Percentiles rank a stretch among this genome's conserved stretches.
phyloP scores from a whole-genome alignment of 2,113 vertebrate species.

The Vidua macroura region DNA sequence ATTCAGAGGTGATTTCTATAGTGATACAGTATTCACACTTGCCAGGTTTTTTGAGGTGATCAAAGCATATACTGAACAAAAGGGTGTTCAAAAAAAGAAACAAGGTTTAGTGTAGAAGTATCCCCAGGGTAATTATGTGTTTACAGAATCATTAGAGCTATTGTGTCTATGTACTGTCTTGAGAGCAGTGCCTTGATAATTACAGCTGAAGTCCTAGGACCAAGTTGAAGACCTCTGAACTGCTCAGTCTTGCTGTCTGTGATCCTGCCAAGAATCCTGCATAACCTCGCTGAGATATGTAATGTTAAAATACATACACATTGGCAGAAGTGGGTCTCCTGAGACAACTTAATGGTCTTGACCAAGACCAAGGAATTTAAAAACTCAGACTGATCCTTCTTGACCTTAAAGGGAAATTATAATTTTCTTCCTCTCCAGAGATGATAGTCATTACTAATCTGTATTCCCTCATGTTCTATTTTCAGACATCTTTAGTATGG shows the following conservation, averaged over 20 bases:
- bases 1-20: background rate
- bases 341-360: background rate
- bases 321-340: background rate
- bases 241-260: background rate
- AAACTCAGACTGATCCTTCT: slow-evolving; percentile 1
- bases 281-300: background rate
- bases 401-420: background rate
- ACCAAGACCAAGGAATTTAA: background rate
- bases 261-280: background rate
- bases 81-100: background rate
- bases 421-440: slow-evolving; percentile 3
- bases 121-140: background rate
- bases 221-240: slow-evolving; percentile 31
- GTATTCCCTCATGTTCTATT: slow-evolving; percentile 2
- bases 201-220: slow-evolving; percentile 26
- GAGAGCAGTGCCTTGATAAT: slow-evolving; percentile 47
- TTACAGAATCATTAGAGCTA: slow-evolving; percentile 27
- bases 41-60: background rate
- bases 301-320: background rate
- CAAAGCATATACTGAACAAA: background rate
- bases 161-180: slow-evolving; percentile 22
- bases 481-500: background rate
- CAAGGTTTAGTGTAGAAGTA: background rate
- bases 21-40: background rate
- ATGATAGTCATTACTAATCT: background rate